Conservation (phyloP, 2,888 invertebrate genomes). For the Cephalotes varians region DNA sequence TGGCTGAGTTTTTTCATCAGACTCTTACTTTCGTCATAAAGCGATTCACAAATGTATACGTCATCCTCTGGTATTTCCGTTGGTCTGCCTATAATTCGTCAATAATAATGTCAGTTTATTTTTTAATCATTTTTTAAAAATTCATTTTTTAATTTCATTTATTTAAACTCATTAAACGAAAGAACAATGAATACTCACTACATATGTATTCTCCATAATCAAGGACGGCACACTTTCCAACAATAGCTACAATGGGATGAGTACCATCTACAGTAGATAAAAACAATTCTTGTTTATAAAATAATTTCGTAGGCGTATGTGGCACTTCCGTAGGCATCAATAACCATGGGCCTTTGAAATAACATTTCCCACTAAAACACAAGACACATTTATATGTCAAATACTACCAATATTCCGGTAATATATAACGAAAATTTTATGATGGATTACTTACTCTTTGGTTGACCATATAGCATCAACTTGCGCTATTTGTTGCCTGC, state of each 20-base stretch:
- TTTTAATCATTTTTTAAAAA: neutral
- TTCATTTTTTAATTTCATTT: neutral
- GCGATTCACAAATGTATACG: constrained; percentile 96
- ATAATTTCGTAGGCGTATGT: constrained; percentile 92
- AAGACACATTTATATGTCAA: neutral
- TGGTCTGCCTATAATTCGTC: constrained; percentile 90
- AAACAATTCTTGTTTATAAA: constrained; percentile 97
- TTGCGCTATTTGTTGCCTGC: constrained; percentile 96
- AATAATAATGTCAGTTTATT: neutral
- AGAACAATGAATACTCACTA: constrained; percentile 87
- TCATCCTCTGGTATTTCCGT: constrained; percentile 98
- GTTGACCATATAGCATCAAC: constrained; percentile 98
- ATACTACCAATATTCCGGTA: neutral
- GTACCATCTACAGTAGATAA: constrained; percentile 96
- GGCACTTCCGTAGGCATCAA: constrained; percentile 95
- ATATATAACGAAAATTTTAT: constrained; percentile 1
- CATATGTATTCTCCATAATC: constrained; percentile 96
- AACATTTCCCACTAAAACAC: constrained; percentile 91
- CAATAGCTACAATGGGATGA: constrained; percentile 95
- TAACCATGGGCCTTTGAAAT: constrained; percentile 97
- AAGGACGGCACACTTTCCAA: constrained; percentile 96
- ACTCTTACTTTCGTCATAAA: constrained; percentile 95
- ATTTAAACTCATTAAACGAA: neutral
- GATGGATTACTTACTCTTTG: constrained; percentile 89
- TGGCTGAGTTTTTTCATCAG: constrained; percentile 90